Conservation (phyloP, 2,113 vertebrate species). For the Tragelaphus scriptus region DNA sequence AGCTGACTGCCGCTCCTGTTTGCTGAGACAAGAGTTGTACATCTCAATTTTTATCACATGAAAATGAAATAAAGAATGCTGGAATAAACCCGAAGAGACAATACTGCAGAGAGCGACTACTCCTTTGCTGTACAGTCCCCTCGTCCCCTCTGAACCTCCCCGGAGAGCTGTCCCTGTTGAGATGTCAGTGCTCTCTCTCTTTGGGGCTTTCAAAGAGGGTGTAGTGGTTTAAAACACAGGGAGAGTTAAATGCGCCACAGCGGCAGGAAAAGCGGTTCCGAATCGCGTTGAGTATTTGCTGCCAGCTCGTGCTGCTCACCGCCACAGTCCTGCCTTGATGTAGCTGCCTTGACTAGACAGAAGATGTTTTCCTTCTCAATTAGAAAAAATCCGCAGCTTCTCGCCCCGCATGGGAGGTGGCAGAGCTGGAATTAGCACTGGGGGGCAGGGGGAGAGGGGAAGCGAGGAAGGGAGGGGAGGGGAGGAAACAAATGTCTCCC, state of each 20-base stretch:
- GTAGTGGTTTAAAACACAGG: neutral
- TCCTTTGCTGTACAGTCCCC: neutral
- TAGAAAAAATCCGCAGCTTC: conserved; percentile 52
- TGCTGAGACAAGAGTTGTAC: conserved; percentile 60
- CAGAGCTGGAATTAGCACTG: neutral
- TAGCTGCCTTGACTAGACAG: conserved; percentile 27
- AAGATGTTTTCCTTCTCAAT: conserved; percentile 58
- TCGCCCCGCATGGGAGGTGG: neutral
- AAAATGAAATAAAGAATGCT: conserved; percentile 60
- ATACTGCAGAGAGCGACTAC: neutral
- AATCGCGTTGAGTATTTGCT: neutral
- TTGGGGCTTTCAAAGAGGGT: conserved; percentile 52
- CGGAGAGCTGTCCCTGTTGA: neutral
- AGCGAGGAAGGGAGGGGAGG: neutral
- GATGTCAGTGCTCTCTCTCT: conserved; percentile 29
- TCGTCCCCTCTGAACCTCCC: neutral
- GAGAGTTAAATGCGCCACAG: conserved; percentile 3
- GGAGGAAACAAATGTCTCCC: neutral
- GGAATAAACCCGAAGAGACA: conserved; percentile 1
- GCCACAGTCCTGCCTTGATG: conserved; percentile 40
- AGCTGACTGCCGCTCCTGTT: conserved; percentile 56
- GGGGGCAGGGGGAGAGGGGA: neutral
- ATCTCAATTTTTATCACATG: conserved; percentile 72
- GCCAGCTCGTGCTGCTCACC: neutral
- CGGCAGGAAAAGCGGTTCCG: neutral